Percentiles rank a stretch among this genome's conserved stretches.
These are phyloP conservation scores for Omphaloscelis lunosa DNA, from an alignment of 2,888 invertebrate species.

Conservation along the genomic window DNA sequence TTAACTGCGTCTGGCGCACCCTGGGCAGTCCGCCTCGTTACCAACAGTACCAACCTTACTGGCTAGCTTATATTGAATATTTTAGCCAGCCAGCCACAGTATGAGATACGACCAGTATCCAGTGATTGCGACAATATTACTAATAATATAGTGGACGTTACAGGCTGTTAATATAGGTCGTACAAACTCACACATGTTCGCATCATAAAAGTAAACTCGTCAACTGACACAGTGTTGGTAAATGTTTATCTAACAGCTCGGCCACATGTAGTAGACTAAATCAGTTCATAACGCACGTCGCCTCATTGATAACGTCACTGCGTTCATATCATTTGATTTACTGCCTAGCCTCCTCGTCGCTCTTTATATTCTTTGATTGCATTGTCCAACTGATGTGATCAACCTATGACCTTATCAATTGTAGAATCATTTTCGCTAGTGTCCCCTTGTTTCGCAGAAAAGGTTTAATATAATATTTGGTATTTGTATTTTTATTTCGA, in stretches of 20 bases:
- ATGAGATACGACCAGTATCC: background rate
- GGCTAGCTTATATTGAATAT: background rate
- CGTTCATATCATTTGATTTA: constrained; percentile 61
- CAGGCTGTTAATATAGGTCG: constrained; percentile 12
- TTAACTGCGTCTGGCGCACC: background rate
- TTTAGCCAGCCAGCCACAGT: background rate
- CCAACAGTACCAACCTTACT: background rate
- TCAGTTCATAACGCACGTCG: constrained; percentile 31
- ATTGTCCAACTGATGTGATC: constrained; percentile 54
- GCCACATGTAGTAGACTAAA: constrained; percentile 27
- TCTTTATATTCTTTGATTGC: constrained; percentile 54
- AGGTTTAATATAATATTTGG: too few species aligned
- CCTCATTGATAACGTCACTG: constrained; percentile 54
- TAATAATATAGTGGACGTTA: constrained; percentile 10
- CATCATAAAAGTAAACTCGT: constrained; percentile 44
- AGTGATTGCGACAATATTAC: constrained; percentile 3
- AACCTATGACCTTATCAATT: constrained; percentile 50
- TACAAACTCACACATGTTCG: constrained; percentile 26
- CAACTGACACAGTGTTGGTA: constrained; percentile 27
- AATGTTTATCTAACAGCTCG: constrained; percentile 49
- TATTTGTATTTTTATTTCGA: too few species aligned
- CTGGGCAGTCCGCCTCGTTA: background rate
- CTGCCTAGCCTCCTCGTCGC: constrained; percentile 38
- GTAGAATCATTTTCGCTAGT: constrained; percentile 30
- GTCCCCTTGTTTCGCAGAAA: too few species aligned